These are phyloP conservation scores for Indicator indicator DNA, from an alignment of 2,113 vertebrate genomes.

Conservation along the genomic window DNA sequence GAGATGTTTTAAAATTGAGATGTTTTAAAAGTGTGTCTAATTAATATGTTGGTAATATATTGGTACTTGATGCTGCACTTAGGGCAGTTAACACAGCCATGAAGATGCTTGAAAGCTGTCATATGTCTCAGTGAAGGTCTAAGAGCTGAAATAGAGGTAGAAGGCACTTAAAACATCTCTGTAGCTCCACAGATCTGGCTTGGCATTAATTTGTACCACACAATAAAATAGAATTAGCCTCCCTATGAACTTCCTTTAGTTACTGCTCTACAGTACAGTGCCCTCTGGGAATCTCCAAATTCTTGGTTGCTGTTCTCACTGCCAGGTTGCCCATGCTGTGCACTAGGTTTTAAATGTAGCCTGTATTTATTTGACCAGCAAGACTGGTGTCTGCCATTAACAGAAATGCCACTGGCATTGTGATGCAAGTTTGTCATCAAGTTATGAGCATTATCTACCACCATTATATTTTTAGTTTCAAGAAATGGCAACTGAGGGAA, in stretches of 20 bases:
- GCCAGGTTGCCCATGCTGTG: neutral
- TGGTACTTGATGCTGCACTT: neutral
- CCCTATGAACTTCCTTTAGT: neutral
- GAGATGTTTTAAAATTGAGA: neutral
- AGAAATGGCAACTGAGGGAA: slow-evolving; percentile 21
- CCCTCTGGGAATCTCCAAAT: neutral
- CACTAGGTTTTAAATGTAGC: neutral
- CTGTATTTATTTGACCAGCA: slow-evolving; percentile 29
- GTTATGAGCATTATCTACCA: slow-evolving; percentile 35
- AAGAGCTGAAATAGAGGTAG: neutral
- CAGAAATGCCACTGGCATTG: slow-evolving; percentile 34
- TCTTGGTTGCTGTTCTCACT: neutral
- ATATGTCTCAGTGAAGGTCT: neutral
- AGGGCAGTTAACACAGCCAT: neutral
- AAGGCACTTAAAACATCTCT: neutral
- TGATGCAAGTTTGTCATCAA: slow-evolving; percentile 16
- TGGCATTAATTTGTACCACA: neutral
- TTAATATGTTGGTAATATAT: neutral
- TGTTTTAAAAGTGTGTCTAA: neutral
- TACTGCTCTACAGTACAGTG: neutral
- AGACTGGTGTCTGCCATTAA: slow-evolving; percentile 13
- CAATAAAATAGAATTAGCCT: neutral
- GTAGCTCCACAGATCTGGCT: neutral
- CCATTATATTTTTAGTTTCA: slow-evolving; percentile 24
- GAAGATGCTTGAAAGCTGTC: neutral